Evolutionary conservation across 2,888 invertebrate species (phyloP).

Genomic region (Frankliniella intonsa): DNA sequence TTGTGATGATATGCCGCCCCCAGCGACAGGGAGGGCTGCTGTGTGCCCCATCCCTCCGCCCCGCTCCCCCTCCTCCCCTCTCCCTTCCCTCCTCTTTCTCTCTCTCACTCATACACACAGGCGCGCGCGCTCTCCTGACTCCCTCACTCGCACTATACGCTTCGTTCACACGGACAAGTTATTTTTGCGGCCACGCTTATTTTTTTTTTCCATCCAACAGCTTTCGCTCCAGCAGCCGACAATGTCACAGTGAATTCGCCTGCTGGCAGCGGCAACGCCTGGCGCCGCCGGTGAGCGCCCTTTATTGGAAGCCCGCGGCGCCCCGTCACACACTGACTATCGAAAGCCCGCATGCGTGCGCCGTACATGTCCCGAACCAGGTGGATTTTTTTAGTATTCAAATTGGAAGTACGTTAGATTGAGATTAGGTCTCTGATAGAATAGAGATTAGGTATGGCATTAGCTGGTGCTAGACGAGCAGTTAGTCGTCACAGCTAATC

Average conservation of each 20-base stretch:
- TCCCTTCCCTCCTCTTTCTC: neutral
- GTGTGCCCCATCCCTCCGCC: neutral
- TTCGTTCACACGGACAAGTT: neutral
- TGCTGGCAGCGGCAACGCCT: neutral
- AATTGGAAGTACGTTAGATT: too few relatives aligned
- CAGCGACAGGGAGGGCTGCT: neutral
- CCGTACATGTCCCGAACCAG: too few relatives aligned
- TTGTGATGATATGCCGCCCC: constrained; percentile 22
- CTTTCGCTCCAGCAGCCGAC: neutral
- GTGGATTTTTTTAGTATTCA: too few relatives aligned
- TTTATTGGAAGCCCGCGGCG: neutral
- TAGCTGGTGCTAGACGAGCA: too few relatives aligned
- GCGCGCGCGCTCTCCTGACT: neutral
- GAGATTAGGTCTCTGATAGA: too few relatives aligned
- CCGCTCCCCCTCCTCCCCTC: too few relatives aligned
- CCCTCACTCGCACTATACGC: neutral
- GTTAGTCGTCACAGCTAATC: too few relatives aligned
- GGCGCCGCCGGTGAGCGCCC: neutral
- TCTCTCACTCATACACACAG: neutral
- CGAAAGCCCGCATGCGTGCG: too few relatives aligned
- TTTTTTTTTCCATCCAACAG: neutral
- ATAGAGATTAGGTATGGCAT: too few relatives aligned
- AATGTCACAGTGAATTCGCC: neutral
- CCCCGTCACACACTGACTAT: neutral
- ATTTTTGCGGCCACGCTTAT: neutral